phyloP scores from a whole-genome alignment of 2,113 vertebrate species.

The Paracanthobrama guichenoti region DNA sequence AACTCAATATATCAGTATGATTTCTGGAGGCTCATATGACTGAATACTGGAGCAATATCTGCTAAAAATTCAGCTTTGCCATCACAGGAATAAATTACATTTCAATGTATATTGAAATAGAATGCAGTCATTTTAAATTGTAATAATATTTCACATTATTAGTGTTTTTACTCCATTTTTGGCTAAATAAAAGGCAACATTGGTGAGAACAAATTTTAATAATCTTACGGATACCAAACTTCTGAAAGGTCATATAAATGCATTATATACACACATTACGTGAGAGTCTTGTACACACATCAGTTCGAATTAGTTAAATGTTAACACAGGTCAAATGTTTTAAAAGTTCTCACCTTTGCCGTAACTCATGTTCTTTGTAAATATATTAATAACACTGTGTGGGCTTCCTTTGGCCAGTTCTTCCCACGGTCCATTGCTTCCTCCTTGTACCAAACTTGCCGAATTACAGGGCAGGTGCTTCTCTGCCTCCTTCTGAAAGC shows the following conservation, averaged over 20 bases:
- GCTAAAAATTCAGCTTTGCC: background rate
- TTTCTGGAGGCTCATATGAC: background rate
- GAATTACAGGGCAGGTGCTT: slow-evolving; percentile 75
- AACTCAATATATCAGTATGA: background rate
- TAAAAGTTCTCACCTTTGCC: slow-evolving; percentile 78
- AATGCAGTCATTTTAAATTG: too few species aligned
- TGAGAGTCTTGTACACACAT: too few species aligned
- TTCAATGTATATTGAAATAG: background rate
- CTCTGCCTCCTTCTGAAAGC: slow-evolving; percentile 89
- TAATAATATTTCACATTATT: background rate
- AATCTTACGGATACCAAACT: background rate
- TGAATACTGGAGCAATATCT: background rate
- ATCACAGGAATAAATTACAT: background rate
- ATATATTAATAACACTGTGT: slow-evolving; percentile 95
- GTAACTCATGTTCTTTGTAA: slow-evolving; percentile 83
- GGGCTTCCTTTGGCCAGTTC: slow-evolving; percentile 92
- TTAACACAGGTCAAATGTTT: background rate
- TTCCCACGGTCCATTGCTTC: slow-evolving; percentile 82
- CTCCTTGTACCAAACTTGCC: slow-evolving; percentile 56
- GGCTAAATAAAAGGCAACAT: background rate
- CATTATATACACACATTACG: background rate
- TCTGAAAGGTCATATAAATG: background rate
- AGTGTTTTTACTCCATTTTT: background rate
- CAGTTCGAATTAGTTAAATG: background rate
- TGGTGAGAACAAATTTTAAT: background rate